Percentiles rank a stretch among this genome's conserved stretches.
These are phyloP conservation scores for Hycleus phaleratus DNA, from an alignment of 1,140 invertebrate species.

Conservation along the genomic window DNA sequence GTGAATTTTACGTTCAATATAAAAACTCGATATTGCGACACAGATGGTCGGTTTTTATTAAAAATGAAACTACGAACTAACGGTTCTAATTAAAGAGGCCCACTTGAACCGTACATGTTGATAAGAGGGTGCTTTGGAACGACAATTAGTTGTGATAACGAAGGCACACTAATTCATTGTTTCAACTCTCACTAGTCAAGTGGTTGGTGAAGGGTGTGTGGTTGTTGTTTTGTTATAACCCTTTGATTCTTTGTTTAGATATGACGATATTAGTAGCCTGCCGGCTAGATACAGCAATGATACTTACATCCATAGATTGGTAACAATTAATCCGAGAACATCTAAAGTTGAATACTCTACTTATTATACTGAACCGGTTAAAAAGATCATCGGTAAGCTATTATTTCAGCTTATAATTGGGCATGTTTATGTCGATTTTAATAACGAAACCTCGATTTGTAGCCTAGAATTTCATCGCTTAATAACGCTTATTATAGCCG, in stretches of 20 bases:
- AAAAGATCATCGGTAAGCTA: conserved; percentile 52
- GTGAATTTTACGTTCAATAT: neutral
- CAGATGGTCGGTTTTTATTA: neutral
- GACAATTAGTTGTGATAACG: no score
- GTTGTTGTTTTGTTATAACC: neutral
- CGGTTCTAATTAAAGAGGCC: neutral
- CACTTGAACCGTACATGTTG: neutral
- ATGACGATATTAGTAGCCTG: conserved; percentile 39
- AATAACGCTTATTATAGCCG: neutral
- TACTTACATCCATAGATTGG: conserved; percentile 54
- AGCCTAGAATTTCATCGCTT: neutral
- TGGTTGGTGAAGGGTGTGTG: no score
- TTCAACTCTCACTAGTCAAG: no score
- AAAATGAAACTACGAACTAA: neutral
- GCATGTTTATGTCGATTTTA: neutral
- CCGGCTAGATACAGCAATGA: conserved; percentile 51
- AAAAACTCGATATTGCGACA: no score
- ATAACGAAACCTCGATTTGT: neutral
- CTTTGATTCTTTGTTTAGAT: conserved; percentile 17
- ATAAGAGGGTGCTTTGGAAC: no score
- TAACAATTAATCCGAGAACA: conserved; percentile 47
- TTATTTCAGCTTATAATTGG: neutral
- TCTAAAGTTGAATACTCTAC: conserved; percentile 49
- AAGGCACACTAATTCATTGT: no score
- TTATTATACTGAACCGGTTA: conserved; percentile 55